Evolutionary conservation across 35 echinoderm and acorn worm species (phyloP).

Genomic region (Apostichopus japonicus): DNA sequence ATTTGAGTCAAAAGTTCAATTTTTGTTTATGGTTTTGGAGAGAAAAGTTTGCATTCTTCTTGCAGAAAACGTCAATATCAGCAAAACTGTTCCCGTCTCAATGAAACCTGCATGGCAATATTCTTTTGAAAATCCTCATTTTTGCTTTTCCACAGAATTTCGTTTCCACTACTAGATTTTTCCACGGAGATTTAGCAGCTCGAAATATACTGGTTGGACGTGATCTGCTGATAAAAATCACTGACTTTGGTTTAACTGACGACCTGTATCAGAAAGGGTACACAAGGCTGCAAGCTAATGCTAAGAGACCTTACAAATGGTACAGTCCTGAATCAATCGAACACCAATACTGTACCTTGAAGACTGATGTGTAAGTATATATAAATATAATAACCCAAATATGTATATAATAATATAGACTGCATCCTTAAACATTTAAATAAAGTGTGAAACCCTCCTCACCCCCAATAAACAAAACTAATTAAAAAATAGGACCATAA

Average conservation of each 20-base stretch:
- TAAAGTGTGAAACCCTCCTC: too few species aligned
- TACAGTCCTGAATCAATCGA: conserved; percentile 37
- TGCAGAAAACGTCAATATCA: too few species aligned
- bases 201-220: conserved; percentile 46
- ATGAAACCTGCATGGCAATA: too few species aligned
- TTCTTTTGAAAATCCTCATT: too few species aligned
- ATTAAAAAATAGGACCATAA: too few species aligned
- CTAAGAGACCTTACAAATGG: conserved; percentile 39
- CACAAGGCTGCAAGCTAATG: conserved; percentile 13
- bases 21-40: too few species aligned
- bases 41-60: too few species aligned
- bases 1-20: too few species aligned
- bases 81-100: too few species aligned
- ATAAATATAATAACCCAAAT: neutral
- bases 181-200: conserved; percentile 55
- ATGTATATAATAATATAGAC: too few species aligned
- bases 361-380: conserved; percentile 37
- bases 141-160: conserved; percentile 7
- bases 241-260: conserved; percentile 51
- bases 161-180: conserved; percentile 34
- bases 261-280: conserved; percentile 39
- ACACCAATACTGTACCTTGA: conserved; percentile 48
- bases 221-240: neutral
- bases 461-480: too few species aligned
- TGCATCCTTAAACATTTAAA: too few species aligned